phyloP scores from a whole-genome alignment of 2,797 vertebrate genomes.

The Enteromius viviparus region DNA sequence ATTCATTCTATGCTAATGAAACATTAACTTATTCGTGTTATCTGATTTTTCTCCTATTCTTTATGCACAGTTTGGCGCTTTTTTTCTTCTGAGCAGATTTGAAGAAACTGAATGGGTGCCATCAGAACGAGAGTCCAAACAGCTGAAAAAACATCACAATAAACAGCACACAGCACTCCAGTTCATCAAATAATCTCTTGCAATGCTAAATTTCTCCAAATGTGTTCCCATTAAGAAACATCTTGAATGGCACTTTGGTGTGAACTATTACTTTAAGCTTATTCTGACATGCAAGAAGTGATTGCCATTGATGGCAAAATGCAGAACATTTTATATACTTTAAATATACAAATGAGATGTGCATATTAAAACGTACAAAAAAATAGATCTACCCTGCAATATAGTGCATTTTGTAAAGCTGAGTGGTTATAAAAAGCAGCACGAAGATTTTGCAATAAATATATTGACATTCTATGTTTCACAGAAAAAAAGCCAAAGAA shows the following conservation, averaged over 20 bases:
- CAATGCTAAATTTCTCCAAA: background rate
- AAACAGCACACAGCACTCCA: background rate
- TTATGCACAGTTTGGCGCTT: background rate
- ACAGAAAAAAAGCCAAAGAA: background rate
- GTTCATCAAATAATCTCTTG: background rate
- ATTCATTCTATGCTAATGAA: constrained; percentile 35
- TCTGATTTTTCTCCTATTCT: background rate
- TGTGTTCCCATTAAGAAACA: background rate
- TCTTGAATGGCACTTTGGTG: background rate
- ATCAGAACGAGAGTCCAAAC: too few species aligned
- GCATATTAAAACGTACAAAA: too few species aligned
- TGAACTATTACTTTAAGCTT: background rate
- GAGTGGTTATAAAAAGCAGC: background rate
- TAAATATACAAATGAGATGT: background rate
- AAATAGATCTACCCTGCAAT: background rate
- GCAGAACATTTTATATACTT: background rate
- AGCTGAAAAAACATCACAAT: too few species aligned
- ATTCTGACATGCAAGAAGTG: background rate
- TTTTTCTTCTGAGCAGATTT: background rate
- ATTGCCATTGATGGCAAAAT: too few species aligned
- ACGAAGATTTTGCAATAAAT: background rate
- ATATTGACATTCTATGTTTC: background rate
- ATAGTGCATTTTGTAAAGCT: background rate
- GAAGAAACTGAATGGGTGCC: too few species aligned
- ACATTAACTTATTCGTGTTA: background rate